Evolutionary conservation across 2,888 invertebrate species (phyloP).

Genomic region (Seira musarum): DNA sequence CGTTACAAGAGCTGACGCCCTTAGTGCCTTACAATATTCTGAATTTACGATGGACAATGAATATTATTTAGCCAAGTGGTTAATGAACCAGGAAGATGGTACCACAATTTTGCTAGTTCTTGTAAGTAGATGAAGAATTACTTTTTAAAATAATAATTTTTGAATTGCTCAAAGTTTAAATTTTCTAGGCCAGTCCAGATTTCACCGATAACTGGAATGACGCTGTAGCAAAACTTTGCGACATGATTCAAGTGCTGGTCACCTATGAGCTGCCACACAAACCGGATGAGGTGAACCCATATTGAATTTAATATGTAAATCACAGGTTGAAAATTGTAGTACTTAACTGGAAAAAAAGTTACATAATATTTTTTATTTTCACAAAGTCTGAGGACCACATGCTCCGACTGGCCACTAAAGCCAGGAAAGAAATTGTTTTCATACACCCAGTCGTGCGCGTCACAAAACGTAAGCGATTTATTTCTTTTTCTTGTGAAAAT

Average conservation of each 20-base stretch:
- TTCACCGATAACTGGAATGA: constrained; percentile 41
- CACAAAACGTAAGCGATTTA: constrained; percentile 27
- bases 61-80: constrained; percentile 26
- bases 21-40: neutral
- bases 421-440: constrained; percentile 33
- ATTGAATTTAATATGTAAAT: too few relatives aligned
- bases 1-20: constrained; percentile 24
- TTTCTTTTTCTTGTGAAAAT: neutral
- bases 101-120: constrained; percentile 25
- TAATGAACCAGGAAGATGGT: constrained; percentile 14
- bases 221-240: constrained; percentile 32
- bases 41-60: constrained; percentile 23
- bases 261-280: constrained; percentile 21
- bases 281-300: constrained; percentile 20
- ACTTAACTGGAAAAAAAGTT: too few relatives aligned
- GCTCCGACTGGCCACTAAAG: constrained; percentile 7
- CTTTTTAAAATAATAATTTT: neutral
- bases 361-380: too few relatives aligned
- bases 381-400: constrained; percentile 4
- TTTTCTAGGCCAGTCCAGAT: constrained; percentile 6
- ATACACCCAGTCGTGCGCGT: constrained; percentile 36
- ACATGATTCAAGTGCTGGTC: constrained; percentile 45
- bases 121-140: neutral
- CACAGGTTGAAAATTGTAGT: too few relatives aligned
- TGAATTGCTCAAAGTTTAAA: too few relatives aligned